Base-by-base conservation (phyloP, 2,888 invertebrate genomes). In the Polydrusus pterygomalis region DNA sequence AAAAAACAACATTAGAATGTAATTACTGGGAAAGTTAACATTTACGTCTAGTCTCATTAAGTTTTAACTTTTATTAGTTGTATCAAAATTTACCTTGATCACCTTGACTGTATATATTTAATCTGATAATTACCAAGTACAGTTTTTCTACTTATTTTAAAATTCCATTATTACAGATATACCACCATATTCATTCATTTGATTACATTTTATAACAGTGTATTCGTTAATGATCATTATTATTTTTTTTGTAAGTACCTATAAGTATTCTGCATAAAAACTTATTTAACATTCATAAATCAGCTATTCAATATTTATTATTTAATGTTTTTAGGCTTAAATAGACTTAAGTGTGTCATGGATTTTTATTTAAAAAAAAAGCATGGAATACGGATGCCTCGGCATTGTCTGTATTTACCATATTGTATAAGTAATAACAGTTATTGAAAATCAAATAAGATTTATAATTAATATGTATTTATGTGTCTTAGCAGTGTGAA, bases 71-170 rank as follows among this genome's bases (percentile, higher is more conserved):
- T 56, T 45, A 25, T 25, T 69, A 58, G 34, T 58, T 25, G 45
- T 70, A 54, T 64, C 64, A 54, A 56, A 47, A 64, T 45, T 25
- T n/a, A 64, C n/a, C 62, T 63, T 54, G 71, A 54, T 71, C 64
- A 56, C 71, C 71, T 71, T 71, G 71, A 71, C 71, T 64, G 40
- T 30, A 63, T 30, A 63, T 49, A 45, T 6, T 69, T 69, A 69
- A 68, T 18, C 38, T 34, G 15, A 64, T 25, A 34, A 60, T 49
- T 64, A 64, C 13, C 1, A 38, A 38, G 64, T 30, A 49, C 34
- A 34, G 43, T 49, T 49, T 64, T 64, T 64, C 49, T 25, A 64
- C 17, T 64, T 34, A 62, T 45, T 62, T 13, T 43, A 38, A 17
- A 17, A 18, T 38, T 34, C 10, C 9, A 5, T 25, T 25, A 25